A percentile compares a stretch with the other conserved stretches of the same genome.
These are phyloP conservation scores for Laspeyria flexula DNA, from an alignment of 2,888 invertebrate species.

Conservation along the genomic window DNA sequence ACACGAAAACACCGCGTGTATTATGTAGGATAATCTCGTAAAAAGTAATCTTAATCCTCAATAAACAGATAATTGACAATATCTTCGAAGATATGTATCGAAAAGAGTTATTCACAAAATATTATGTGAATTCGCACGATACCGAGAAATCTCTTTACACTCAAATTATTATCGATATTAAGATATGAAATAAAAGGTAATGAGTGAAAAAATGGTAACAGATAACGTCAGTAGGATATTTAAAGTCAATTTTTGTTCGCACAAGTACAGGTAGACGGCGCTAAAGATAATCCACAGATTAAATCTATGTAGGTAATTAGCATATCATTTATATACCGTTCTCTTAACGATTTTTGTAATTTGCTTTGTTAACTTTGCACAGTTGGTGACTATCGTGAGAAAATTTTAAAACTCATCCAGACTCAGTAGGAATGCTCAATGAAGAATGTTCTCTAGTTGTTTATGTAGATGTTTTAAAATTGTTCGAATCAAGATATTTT, in stretches of 20 bases:
- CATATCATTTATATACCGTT: not conserved
- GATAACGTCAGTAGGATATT: not conserved
- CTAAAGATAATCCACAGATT: not conserved
- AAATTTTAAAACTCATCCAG: too few species aligned
- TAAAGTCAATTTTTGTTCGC: not conserved
- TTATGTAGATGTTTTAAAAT: too few species aligned
- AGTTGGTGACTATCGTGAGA: too few species aligned
- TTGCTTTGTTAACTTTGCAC: too few species aligned
- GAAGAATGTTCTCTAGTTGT: too few species aligned
- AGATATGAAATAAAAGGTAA: constrained; percentile 22
- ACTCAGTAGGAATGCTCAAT: too few species aligned
- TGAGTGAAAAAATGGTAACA: constrained; percentile 12
- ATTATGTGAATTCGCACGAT: constrained; percentile 20
- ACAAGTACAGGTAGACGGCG: not conserved
- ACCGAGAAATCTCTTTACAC: constrained; percentile 20
- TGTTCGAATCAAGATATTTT: too few species aligned
- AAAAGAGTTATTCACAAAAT: constrained; percentile 20
- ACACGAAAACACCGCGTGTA: not conserved
- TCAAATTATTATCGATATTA: constrained; percentile 9
- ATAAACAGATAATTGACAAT: constrained; percentile 18
- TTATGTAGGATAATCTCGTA: constrained; percentile 10
- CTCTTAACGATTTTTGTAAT: too few species aligned
- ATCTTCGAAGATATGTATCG: constrained; percentile 14
- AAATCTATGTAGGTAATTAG: not conserved
- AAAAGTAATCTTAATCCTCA: constrained; percentile 13